Evolutionary conservation across 2,888 invertebrate genomes (phyloP).

Genomic region (Troides aeacus): DNA sequence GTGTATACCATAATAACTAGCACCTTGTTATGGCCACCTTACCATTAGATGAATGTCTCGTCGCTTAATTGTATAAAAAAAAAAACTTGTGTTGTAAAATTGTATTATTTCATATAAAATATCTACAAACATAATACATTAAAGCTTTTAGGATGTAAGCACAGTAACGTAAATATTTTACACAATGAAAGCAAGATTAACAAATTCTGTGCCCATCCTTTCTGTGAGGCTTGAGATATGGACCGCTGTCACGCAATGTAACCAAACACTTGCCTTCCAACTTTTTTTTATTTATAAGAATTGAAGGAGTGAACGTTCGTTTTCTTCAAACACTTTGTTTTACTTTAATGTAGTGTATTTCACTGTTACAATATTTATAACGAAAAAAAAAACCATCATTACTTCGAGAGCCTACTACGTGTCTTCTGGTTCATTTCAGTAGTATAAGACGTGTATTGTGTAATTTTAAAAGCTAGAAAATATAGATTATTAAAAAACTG

Average conservation of each 20-base stretch:
- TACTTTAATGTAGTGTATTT: no score
- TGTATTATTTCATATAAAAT: constrained; percentile 29
- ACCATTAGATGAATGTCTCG: no score
- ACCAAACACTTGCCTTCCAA: constrained; percentile 35
- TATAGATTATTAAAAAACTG: no score
- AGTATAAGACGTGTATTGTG: no score
- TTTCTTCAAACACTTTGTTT: constrained; percentile 3
- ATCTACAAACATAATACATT: constrained; percentile 26
- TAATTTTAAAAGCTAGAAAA: no score
- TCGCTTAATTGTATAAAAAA: no score
- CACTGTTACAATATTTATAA: no score
- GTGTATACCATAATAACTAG: no score
- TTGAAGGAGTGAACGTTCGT: constrained; percentile 18
- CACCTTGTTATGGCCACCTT: no score
- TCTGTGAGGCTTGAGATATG: constrained; percentile 59
- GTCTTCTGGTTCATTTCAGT: no score
- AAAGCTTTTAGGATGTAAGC: constrained; percentile 29
- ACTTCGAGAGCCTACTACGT: no score
- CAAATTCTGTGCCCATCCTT: constrained; percentile 70
- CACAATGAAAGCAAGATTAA: constrained; percentile 71
- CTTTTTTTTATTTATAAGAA: constrained; percentile 17
- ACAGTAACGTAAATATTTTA: constrained; percentile 52
- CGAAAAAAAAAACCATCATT: no score
- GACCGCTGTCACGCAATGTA: constrained; percentile 62
- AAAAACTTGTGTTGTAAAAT: background rate